Evolutionary conservation across 2,797 vertebrate genomes (phyloP), one percentile per base, ranked within the genome.

Genomic region (Mormyrus proboscirostris): DNA sequence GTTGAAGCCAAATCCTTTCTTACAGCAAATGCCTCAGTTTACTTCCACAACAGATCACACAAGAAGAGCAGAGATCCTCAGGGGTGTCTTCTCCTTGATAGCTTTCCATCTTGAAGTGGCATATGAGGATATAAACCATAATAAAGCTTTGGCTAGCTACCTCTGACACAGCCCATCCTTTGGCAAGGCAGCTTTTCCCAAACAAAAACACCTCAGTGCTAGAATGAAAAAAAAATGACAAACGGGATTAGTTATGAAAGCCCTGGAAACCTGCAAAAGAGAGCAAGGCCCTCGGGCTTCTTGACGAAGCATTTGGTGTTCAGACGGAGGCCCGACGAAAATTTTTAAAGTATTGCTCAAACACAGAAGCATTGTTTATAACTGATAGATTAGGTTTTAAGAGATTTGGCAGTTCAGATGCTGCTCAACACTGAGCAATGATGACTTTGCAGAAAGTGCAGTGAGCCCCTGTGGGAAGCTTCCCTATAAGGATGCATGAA

Each of bases 1-100:
- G 94, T 93, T 92, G 92, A 94, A 92, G 93, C 94, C 93, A 93
- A 94, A 93, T 94, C 93, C 92, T 90, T 93, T 93, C 94, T 93
- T 94, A 93, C 91, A 93, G 92, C 92, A 93, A 86, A 94, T 93
- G 94, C 94, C 93, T 95, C 93, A 92, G 92, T 94, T 94, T 92
- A 94, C 93, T 95, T 90, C 95, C 92, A 91, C 94, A 95, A 95
- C 93, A 95, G 93, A 94, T 95, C 93, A 91, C 94, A 94, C 93
- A 93, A 92, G 93, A 94, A 92, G 94, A 94, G 91, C 53, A 76
- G 90, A 89, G 90, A 90, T 91, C 91, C 93, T 92, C 92, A 92
- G 86, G 92, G 89, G 93, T 90, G 93, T 92, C 91, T 93, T 93
- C 90, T 93, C 92, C 92, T 88, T 92, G 91, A 92, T 90, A 92